Base-by-base conservation (phyloP, 2,113 vertebrate genomes). In the Tenebrosternarchus preto region DNA sequence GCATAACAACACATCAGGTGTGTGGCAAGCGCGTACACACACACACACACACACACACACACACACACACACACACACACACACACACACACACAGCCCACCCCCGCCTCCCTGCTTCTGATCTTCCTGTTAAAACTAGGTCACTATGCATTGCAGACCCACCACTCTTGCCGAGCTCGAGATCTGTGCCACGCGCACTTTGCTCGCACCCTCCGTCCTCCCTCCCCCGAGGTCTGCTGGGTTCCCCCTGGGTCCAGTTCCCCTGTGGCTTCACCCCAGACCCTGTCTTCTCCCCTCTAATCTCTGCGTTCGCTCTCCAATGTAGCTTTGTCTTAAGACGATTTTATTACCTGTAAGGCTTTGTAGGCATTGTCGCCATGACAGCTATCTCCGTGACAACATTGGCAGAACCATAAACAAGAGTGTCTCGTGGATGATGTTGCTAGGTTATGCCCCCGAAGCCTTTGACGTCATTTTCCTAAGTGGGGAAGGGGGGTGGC, bases 81-180 rank as follows among this genome's bases (percentile, higher is more conserved):
- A 31, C 78, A 68, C 57, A 4, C 33, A 57, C 50, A 55, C 56
- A 17, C 61, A 57, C 53, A 22, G 64, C 63, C 73, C 73, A 53
- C 75, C 78, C 66, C 70, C 29, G 8, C 50, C 31, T 66, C 39
- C 76, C 25, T 67, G 84, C 78, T 82, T n/a, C 29, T 53, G 81
- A 84, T 79, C 68, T 81, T 85, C 24, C 73, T 1, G 78, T 86
- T 86, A 82, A 88, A 94, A 89, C 82, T 93, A 91, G 93, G 93
- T 93, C 93, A 94, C 83, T 89, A 87, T 88, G 90, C 88, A 90
- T 81, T 85, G 89, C 82, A 5, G 84, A 89, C 83, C 85, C 25
- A 63, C 80, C 79, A 82, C 83, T 90, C 86, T 87, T 86, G 73
- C 87, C 85, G 84, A 85, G 85, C 84, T 81, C 89, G 84, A 89